These are phyloP conservation scores for Notamacropus eugenii DNA, from an alignment of 2,797 vertebrate genomes.

Conservation along the genomic window DNA sequence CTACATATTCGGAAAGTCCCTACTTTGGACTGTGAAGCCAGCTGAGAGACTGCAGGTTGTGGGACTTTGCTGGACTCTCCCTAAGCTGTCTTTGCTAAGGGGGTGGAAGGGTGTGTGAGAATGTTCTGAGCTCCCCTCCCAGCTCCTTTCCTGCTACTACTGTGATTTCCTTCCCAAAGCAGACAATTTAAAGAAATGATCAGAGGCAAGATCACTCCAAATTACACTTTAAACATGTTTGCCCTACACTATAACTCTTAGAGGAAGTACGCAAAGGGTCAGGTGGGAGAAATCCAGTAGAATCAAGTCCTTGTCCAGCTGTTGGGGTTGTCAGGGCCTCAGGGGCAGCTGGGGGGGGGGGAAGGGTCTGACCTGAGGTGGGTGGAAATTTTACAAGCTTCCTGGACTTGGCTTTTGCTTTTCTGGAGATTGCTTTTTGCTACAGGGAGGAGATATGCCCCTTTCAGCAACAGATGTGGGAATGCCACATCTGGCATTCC, in stretches of 20 bases:
- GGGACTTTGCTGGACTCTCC: not conserved
- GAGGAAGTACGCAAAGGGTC: slow-evolving; percentile 40
- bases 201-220: slow-evolving; percentile 54
- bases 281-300: slow-evolving; percentile 32
- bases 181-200: slow-evolving; percentile 61
- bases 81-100: not conserved
- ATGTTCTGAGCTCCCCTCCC: slow-evolving; percentile 51
- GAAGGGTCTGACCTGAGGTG: not conserved
- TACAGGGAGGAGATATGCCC: not conserved
- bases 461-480: slow-evolving; percentile 53
- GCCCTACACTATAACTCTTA: not conserved
- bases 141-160: not conserved
- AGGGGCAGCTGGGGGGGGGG: not conserved
- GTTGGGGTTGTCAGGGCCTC: slow-evolving; percentile 17
- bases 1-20: not conserved
- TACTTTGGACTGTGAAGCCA: not conserved
- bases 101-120: not conserved
- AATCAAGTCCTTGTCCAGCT: slow-evolving; percentile 40
- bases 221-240: slow-evolving; percentile 65
- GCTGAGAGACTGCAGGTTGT: not conserved
- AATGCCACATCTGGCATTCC: slow-evolving; percentile 69
- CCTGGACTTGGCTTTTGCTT: slow-evolving; percentile 18
- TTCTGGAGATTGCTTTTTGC: not conserved
- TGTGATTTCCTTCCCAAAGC: slow-evolving; percentile 50
- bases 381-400: slow-evolving; percentile 44